These are phyloP conservation scores for Mantis religiosa DNA, from an alignment of 2,888 invertebrate species.

Conservation along the genomic window DNA sequence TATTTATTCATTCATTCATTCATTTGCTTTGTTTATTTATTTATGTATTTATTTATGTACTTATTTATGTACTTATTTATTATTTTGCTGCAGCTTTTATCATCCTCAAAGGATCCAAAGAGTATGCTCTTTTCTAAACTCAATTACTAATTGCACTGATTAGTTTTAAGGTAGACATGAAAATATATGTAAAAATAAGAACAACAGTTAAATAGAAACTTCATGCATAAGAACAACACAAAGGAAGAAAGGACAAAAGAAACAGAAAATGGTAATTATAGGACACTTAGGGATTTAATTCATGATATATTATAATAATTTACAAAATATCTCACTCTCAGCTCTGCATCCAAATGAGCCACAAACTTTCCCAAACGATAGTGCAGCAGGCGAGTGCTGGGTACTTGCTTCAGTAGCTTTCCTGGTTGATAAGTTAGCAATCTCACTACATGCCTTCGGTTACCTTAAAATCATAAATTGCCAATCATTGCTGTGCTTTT, in stretches of 20 bases:
- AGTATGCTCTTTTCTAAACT: no score
- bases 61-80: no score
- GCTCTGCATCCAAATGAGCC: slow-evolving; percentile 62
- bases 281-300: not conserved
- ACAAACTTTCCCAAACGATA: slow-evolving; percentile 69
- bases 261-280: not conserved
- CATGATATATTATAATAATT: not conserved
- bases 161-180: no score
- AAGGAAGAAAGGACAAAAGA: not conserved
- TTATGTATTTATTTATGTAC: no score
- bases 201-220: no score
- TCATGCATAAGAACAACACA: not conserved
- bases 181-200: no score
- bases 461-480: not conserved
- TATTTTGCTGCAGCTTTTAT: no score
- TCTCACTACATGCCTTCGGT: slow-evolving; percentile 59
- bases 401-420: slow-evolving; percentile 59
- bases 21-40: no score
- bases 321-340: slow-evolving; percentile 53
- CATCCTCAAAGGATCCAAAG: no score
- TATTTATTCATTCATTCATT: no score
- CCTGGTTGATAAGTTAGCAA: slow-evolving; percentile 76
- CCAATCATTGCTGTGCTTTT: not conserved
- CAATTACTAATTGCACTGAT: no score
- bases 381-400: slow-evolving; percentile 57